Evolutionary conservation across 2,113 vertebrate genomes (phyloP), one percentile per base, ranked within the genome.

Genomic region (Tiliqua scincoides): DNA sequence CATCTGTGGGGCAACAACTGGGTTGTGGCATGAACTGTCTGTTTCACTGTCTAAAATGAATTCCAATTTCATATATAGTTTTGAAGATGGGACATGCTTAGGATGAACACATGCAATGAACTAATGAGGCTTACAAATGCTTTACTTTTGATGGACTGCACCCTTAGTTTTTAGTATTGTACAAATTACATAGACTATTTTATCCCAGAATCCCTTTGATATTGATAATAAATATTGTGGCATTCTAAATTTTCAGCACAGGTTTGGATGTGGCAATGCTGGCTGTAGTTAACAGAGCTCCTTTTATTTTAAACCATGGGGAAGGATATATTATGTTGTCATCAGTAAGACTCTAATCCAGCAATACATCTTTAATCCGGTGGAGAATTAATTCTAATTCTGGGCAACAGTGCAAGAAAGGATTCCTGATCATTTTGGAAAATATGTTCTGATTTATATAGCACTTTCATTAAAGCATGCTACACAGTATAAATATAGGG

Each of bases 271-370:
- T 85, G 91, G 76, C 91, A 86, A 30, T 65, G 35, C 48, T 74
- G 54, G 84, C 79, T 93, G 87, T 91, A 87, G 89, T 93, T 95
- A 93, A 94, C 88, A 91, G 91, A 93, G 87, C 65, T 93, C 88
- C 89, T 93, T 93, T 93, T 85, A 88, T 89, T 95, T 95, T 96
- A 95, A 95, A 94, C 92, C 90, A 87, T 88, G 94, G 85, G 87
- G 85, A 92, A 93, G 93, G 93, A 92, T 94, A 89, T 92, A 94
- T 94, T 93, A 90, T 95, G 93, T 92, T 95, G 94, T 94, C 94
- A 95, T 96, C 94, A 94, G 90, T 90, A 94, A 94, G 87, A 94
- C 94, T 95, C 93, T 96, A 96, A 95, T 96, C 93, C 94, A 95
- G 82, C 91, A 90, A 89, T 94, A 92, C 92, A 94, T 85, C 83